phyloP scores from a whole-genome alignment of 2,797 vertebrate genomes.

The Pseudocheirus occidentalis region DNA sequence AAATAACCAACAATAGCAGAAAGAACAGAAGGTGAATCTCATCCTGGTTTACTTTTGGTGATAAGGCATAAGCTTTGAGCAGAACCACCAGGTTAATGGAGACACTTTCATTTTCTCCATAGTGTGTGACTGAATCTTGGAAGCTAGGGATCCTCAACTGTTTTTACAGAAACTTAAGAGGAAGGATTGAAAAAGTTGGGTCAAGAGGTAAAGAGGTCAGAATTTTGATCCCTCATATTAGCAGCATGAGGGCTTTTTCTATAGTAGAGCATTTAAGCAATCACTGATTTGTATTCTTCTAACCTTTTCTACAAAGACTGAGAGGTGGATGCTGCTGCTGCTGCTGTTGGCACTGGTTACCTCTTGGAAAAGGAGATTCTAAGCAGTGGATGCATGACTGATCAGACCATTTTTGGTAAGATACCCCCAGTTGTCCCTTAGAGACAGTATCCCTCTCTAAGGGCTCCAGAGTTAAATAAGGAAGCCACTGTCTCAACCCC shows the following conservation, averaged over 20 bases:
- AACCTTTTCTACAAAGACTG: neutral
- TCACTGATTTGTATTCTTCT: neutral
- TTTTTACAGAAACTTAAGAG: neutral
- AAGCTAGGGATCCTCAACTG: neutral
- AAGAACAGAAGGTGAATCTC: slow-evolving; percentile 24
- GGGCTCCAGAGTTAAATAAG: neutral
- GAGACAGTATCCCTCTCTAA: neutral
- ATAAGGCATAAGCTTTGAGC: neutral
- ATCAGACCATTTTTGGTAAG: neutral
- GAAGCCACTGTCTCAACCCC: neutral
- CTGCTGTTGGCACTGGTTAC: neutral
- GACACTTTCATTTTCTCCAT: neutral
- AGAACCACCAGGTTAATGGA: neutral
- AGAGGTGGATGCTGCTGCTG: neutral
- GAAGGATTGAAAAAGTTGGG: neutral
- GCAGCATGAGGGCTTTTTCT: neutral
- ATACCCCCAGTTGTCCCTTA: neutral
- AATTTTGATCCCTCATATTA: neutral
- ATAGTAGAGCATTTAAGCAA: neutral
- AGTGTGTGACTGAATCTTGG: neutral
- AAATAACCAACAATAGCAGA: slow-evolving; percentile 51
- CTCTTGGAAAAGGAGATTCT: neutral
- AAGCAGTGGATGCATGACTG: neutral
- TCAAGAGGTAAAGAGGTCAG: neutral
- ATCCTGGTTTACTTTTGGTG: neutral